phyloP scores from a whole-genome alignment of 2,797 vertebrate genomes.

The Streptopelia turtur region DNA sequence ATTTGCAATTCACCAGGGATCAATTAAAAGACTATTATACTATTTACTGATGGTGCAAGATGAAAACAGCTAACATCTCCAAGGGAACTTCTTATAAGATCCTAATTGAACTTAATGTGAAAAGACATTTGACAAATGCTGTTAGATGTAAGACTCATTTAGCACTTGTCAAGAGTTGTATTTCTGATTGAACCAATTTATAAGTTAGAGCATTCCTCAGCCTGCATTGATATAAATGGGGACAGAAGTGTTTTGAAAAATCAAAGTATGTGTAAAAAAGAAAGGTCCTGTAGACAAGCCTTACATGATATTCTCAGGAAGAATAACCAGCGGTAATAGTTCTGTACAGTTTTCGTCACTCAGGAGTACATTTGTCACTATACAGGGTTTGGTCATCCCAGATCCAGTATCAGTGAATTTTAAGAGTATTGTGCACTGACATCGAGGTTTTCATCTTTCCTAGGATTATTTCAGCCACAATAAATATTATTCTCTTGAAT shows the following conservation, averaged over 20 bases:
- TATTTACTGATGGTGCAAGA: not conserved
- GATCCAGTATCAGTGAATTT: not conserved
- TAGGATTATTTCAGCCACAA: not conserved
- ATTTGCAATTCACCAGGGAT: not conserved
- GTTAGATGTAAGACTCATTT: not conserved
- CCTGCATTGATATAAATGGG: not conserved
- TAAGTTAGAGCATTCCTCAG: not conserved
- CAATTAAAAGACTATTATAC: constrained; percentile 14
- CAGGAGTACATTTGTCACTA: not conserved
- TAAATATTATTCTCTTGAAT: not conserved
- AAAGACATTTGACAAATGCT: not conserved
- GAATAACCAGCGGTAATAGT: not conserved
- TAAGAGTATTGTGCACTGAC: not conserved
- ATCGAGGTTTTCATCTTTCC: not conserved
- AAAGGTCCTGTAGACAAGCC: not conserved
- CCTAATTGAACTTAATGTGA: constrained; percentile 1
- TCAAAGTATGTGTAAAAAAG: not conserved
- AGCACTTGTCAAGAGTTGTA: not conserved
- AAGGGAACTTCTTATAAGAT: not conserved
- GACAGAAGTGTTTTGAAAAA: not conserved
- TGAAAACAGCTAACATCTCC: not conserved
- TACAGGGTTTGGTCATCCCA: not conserved
- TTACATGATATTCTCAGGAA: not conserved
- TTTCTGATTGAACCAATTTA: not conserved
- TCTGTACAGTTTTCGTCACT: not conserved